A percentile compares a stretch with the other conserved stretches of the same genome.
Conservation (phyloP, 2,113 vertebrate genomes). For the Pleuronectes platessa region DNA sequence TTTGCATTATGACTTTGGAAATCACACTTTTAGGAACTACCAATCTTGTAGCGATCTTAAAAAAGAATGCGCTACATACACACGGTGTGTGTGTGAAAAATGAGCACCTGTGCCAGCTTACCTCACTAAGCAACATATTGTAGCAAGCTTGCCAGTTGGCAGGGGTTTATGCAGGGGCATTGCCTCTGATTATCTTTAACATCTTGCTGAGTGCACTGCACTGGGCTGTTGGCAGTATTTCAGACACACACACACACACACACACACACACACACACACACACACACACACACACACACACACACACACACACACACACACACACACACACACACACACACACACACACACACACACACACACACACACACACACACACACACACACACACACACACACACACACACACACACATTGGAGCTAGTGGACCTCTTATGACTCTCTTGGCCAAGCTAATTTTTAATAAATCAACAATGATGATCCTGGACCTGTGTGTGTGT, state of each 20-base stretch:
- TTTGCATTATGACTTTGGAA: neutral
- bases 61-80: neutral
- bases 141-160: constrained; percentile 46
- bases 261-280: neutral
- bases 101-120: constrained; percentile 29
- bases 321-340: constrained; percentile 16
- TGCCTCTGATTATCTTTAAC: constrained; percentile 67
- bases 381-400: constrained; percentile 6
- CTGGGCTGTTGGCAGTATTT: constrained; percentile 29
- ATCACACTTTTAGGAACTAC: neutral
- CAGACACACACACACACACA: constrained; percentile 3
- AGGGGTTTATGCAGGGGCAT: constrained; percentile 51
- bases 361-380: constrained; percentile 8
- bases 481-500: constrained; percentile 8
- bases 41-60: neutral
- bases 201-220: constrained; percentile 61
- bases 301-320: constrained; percentile 3
- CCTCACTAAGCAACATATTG: constrained; percentile 55
- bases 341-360: constrained; percentile 3
- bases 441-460: constrained; percentile 44
- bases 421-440: constrained; percentile 40
- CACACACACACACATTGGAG: constrained; percentile 18
- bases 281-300: constrained; percentile 14
- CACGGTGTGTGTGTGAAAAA: neutral
- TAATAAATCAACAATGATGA: constrained; percentile 50